Conservation (phyloP, 1,140 invertebrate species). For the Tetramorium alpestre region DNA sequence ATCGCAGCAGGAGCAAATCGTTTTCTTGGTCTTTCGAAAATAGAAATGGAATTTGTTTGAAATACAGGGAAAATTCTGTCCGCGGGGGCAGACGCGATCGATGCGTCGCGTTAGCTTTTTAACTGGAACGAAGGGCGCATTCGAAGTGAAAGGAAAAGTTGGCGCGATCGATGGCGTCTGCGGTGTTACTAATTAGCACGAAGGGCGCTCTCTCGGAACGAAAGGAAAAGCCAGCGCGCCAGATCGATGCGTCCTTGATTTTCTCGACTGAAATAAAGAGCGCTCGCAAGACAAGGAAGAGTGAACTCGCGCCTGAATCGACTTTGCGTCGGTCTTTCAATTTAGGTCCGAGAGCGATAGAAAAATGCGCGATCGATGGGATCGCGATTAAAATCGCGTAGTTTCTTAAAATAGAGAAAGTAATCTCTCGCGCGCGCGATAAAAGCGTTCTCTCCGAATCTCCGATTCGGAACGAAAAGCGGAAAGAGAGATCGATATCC, state of each 20-base stretch:
- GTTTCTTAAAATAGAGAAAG: neutral
- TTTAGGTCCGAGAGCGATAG: neutral
- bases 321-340: neutral
- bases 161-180: conserved; percentile 56
- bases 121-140: conserved; percentile 54
- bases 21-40: neutral
- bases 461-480: neutral
- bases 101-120: conserved; percentile 51
- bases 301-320: neutral
- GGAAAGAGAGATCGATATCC: neutral
- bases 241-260: conserved; percentile 59
- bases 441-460: neutral
- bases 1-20: neutral
- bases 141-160: conserved; percentile 61
- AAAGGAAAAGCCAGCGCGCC: conserved; percentile 47
- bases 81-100: conserved; percentile 6
- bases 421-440: neutral
- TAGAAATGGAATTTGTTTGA: neutral
- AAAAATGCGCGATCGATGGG: neutral
- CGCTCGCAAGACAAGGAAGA: neutral
- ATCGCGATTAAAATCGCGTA: neutral
- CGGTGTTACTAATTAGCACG: conserved; percentile 59
- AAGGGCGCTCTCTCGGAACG: conserved; percentile 56
- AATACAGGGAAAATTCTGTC: neutral
- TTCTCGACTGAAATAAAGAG: conserved; percentile 52